Evolutionary conservation across 2,797 vertebrate genomes (phyloP), one percentile per base, ranked within the genome.

Genomic region (Chrosomus eos): DNA sequence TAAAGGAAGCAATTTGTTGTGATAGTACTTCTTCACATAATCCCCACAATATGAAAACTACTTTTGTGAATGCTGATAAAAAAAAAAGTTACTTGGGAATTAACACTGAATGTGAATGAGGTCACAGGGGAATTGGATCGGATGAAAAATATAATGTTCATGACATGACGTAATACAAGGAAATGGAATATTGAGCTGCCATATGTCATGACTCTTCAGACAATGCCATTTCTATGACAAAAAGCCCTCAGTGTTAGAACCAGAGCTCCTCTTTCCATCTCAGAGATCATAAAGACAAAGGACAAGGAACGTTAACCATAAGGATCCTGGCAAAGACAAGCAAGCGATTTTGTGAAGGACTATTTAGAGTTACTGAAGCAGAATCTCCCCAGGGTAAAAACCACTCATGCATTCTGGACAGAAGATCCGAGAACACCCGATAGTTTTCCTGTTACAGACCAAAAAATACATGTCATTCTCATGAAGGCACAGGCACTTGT

Each of bases 331-430:
- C 70, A 70, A 21, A 87, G 28, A 60, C 71, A 85, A 68, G 74
- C 78, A 60, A 72, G 72, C 13, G 74, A 53, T 85, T 77, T 51
- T 81, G 82, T 85, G 62, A 68, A 80, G 82, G 53, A 81, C 77
- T 55, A 84, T 83, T 83, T 76, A 73, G 38, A 81, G 70, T 75
- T 86, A 80, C n/a, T 84, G 85, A 85, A 85, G 87, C 87, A 86
- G 87, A 86, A 87, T 87, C 68, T 70, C 79, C 79, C 31, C 16
- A 43, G 75, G 80, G 82, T 40, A 67, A 86, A 33, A 85, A 80
- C 55, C 74, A 74, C 38, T 72, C 82, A 86, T 58, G 86, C 83
- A 66, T 81, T 71, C 85, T 33, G 33, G 48, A 77, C 23, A 79
- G 66, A 82, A 62, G 48, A 86, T 83, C 82, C 82, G 80, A 73